A percentile compares a stretch with the other conserved stretches of the same genome.
Evolutionary conservation across 2,113 vertebrate genomes (phyloP).

Genomic region (Mesitornis unicolor): DNA sequence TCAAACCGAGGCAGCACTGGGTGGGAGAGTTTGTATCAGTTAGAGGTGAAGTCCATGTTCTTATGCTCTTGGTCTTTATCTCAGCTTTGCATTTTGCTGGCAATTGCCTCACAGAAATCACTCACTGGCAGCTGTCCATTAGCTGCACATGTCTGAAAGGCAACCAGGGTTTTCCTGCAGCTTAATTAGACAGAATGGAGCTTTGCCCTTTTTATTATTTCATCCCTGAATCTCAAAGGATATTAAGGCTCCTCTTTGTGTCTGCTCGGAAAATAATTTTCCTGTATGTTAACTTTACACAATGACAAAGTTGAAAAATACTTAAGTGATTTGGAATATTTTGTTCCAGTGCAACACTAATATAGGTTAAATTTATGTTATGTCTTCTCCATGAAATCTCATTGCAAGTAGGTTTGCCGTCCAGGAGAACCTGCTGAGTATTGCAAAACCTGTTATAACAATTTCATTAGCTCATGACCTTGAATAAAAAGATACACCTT

Average conservation of each 20-base stretch:
- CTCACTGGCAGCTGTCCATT: background rate
- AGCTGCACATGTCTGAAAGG: background rate
- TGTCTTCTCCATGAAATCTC: background rate
- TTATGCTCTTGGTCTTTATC: background rate
- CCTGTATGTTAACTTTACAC: background rate
- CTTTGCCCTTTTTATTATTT: background rate
- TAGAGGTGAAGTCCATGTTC: accelerated
- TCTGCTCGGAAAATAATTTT: background rate
- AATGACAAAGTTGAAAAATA: background rate
- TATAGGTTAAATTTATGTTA: background rate
- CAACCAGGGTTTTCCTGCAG: background rate
- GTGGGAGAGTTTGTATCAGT: background rate
- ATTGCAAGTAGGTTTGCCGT: background rate
- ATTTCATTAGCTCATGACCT: background rate
- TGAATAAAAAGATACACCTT: background rate
- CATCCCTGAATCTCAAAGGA: background rate
- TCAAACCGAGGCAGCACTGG: accelerated
- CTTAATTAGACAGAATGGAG: background rate
- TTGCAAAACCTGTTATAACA: background rate
- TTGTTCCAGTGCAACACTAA: background rate
- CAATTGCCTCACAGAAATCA: background rate
- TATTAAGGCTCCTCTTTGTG: background rate
- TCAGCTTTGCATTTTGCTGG: background rate
- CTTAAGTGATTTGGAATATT: background rate
- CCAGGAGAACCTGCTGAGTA: background rate